Evolutionary conservation across 2,888 invertebrate genomes (phyloP).

Genomic region (Nomada fabriciana): DNA sequence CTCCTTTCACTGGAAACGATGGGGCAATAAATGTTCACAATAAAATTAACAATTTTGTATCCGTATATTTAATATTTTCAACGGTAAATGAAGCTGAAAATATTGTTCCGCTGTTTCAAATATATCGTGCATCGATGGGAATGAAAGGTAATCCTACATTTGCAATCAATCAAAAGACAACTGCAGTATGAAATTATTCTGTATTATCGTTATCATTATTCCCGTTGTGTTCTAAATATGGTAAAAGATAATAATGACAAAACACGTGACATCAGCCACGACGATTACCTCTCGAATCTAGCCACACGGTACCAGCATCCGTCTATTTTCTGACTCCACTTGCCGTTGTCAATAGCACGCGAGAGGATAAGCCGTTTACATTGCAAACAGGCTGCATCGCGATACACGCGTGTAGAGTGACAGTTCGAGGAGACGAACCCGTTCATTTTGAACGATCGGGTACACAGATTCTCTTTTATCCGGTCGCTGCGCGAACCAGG

Average conservation of each 20-base stretch:
- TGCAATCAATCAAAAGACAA: no score
- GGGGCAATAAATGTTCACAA: neutral
- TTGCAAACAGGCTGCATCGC: constrained; percentile 61
- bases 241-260: constrained; percentile 15
- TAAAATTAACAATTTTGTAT: no score
- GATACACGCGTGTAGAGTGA: constrained; percentile 44
- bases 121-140: no score
- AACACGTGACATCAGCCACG: neutral
- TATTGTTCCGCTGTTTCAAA: no score
- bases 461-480: constrained; percentile 59
- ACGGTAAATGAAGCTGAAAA: no score
- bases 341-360: constrained; percentile 63
- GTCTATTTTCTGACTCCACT: constrained; percentile 49
- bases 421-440: constrained; percentile 62
- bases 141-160: no score
- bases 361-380: constrained; percentile 70
- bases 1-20: neutral
- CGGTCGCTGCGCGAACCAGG: constrained; percentile 17
- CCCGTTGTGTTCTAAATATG: neutral
- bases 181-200: no score
- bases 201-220: no score
- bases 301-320: constrained; percentile 3
- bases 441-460: constrained; percentile 64
- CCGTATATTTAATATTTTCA: no score
- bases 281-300: neutral